Percentiles rank a stretch among this genome's conserved stretches.
Conservation (phyloP, 2,797 vertebrate genomes). For the Pseudochromis fuscus region DNA sequence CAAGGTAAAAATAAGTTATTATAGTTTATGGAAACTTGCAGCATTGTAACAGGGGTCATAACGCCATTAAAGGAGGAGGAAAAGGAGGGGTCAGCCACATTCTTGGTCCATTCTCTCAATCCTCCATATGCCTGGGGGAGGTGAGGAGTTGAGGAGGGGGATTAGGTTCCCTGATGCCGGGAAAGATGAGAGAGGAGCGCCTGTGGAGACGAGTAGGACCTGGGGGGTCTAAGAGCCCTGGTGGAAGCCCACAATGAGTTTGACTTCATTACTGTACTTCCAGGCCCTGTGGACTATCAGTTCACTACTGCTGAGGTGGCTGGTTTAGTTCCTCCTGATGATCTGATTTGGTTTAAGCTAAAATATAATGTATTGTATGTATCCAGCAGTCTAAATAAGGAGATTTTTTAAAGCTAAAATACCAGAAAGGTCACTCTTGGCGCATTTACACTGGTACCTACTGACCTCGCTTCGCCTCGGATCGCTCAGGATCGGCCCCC, state of each 20-base stretch:
- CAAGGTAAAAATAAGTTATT: constrained; percentile 25
- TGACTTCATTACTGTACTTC: constrained; percentile 54
- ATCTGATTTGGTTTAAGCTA: not conserved
- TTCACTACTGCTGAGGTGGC: constrained; percentile 4
- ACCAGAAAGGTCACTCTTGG: too few species aligned
- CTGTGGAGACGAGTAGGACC: constrained; percentile 57
- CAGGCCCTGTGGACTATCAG: not conserved
- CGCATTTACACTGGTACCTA: too few species aligned
- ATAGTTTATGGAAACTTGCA: constrained; percentile 15
- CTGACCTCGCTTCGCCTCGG: too few species aligned
- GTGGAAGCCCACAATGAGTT: constrained; percentile 42
- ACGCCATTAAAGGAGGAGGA: constrained; percentile 37
- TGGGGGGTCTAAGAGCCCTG: constrained; percentile 45
- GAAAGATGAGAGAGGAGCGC: constrained; percentile 72
- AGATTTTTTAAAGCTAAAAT: too few species aligned
- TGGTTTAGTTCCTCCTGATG: constrained; percentile 5
- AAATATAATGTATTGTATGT: too few species aligned
- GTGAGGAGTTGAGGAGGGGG: constrained; percentile 70
- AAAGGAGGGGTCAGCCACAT: constrained; percentile 66
- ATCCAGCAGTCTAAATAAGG: too few species aligned
- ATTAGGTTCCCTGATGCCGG: constrained; percentile 80
- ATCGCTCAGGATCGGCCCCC: too few species aligned
- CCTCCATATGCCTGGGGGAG: constrained; percentile 74
- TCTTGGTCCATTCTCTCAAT: constrained; percentile 75
- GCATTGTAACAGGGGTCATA: constrained; percentile 21